A percentile compares a stretch with the other conserved stretches of the same genome.
Evolutionary conservation across 2,888 invertebrate species (phyloP).

Genomic region (Hydrotaea diabolus): DNA sequence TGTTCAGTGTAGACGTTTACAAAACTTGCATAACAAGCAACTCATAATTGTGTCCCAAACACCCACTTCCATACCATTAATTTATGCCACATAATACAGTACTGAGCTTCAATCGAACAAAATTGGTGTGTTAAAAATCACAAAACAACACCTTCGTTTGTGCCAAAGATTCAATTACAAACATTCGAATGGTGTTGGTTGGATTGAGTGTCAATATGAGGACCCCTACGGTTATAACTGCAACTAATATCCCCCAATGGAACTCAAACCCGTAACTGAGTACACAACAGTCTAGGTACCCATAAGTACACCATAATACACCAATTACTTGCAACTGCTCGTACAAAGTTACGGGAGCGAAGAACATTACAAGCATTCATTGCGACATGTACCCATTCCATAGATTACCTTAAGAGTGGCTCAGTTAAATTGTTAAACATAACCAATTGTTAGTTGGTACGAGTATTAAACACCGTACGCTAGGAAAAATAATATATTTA

Average conservation of each 20-base stretch:
- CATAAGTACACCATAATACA: too few relatives aligned
- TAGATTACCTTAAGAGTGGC: too few relatives aligned
- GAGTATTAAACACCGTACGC: background rate
- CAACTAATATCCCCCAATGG: constrained; percentile 2
- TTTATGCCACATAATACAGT: background rate
- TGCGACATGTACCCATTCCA: too few relatives aligned
- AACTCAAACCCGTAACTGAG: background rate
- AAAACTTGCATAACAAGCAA: too few relatives aligned
- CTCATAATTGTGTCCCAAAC: too few relatives aligned
- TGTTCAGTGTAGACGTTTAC: too few relatives aligned
- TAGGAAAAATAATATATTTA: background rate
- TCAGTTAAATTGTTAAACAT: constrained; percentile 6
- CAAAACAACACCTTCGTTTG: constrained; percentile 34
- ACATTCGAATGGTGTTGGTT: background rate
- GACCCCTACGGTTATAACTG: background rate
- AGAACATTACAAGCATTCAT: too few relatives aligned
- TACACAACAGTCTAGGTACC: background rate
- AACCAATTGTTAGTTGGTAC: background rate
- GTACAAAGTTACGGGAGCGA: too few relatives aligned
- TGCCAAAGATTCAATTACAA: background rate
- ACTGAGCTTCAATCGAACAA: constrained; percentile 26
- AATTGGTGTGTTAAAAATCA: constrained; percentile 47
- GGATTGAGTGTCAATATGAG: background rate
- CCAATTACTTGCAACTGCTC: too few relatives aligned
- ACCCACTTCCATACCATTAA: background rate